Conservation (phyloP, 2,888 invertebrate genomes). For the Mamestra brassicae region DNA sequence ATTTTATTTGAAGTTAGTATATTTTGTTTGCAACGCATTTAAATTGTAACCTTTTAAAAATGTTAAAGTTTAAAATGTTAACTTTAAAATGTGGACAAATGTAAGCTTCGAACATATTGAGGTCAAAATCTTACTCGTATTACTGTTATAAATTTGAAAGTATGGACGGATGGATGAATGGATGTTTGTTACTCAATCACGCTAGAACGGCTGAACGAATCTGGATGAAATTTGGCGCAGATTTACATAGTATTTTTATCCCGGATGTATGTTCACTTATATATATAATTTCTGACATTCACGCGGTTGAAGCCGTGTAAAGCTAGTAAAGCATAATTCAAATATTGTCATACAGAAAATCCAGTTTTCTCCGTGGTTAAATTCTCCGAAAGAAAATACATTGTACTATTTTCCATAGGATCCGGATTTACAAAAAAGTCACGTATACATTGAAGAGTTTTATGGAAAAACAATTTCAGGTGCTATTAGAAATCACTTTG, state of each 20-base stretch:
- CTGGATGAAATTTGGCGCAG: not conserved
- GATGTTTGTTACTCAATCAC: not conserved
- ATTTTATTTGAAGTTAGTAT: too few relatives aligned
- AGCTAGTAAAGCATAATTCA: not conserved
- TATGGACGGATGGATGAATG: not conserved
- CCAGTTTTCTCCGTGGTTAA: not conserved
- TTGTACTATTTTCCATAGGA: conserved; percentile 13
- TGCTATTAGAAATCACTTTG: conserved; percentile 46
- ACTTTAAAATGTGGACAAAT: not conserved
- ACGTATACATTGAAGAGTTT: conserved; percentile 19
- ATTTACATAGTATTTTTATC: too few relatives aligned
- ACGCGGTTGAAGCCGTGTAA: too few relatives aligned
- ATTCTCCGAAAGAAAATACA: not conserved
- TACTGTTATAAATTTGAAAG: not conserved
- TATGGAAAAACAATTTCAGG: conserved; percentile 32
- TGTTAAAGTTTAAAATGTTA: not conserved
- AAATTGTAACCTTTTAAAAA: too few relatives aligned
- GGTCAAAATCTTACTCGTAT: not conserved
- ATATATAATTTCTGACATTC: not conserved
- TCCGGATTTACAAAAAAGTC: conserved; percentile 14
- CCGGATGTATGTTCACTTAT: not conserved
- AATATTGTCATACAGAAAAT: not conserved
- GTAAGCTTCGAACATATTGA: not conserved
- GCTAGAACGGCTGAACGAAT: not conserved
- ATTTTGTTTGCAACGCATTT: too few relatives aligned